Base-by-base conservation (phyloP, 2,797 vertebrate genomes). In the Corythornis leucogaster region DNA sequence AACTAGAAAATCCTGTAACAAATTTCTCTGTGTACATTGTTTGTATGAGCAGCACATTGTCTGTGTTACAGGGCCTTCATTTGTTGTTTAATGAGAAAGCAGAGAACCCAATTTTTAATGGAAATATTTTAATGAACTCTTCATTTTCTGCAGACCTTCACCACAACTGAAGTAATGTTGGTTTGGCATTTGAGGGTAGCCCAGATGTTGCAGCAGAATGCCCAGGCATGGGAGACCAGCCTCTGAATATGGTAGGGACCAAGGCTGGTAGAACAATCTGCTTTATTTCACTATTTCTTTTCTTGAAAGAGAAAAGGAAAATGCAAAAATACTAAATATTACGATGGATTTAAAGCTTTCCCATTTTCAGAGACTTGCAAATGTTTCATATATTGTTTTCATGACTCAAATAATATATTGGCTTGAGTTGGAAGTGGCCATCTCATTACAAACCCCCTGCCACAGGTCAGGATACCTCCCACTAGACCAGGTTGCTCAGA, bases 221-320 rank as follows among this genome's bases (percentile, higher is more conserved):
- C n/a, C n/a, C 1, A 2, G 14, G 28, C 3, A 0, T 33, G 18
- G 58, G 40, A 59, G 48, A 55, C 17, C 51, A 22, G 46, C 30
- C 26, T 8, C 26, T 26, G 66, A 64, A 45, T 0, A 0, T 2
- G 12, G n/a, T 14, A n/a, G 33, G 55, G 71, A 74, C 50, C 30
- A 8, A 22, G 42, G 30, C 61, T 40, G 55, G 38, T 28, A 8
- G 42, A 69, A 15, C 48, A 38, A 14, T 58, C 75, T 87, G 61
- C 45, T 83, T 87, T 54, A 20, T 57, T 53, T 1, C 24, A 15
- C 12, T 40, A 40, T 40, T 40, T 40, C 14, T 40, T 40, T 40
- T 25, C 74, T 11, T 42, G 55, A 53, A 63, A 57, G 68, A 15
- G 25, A 25, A n/a, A 66, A 53, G 55, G 9, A n/a, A 66, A 50